Conservation (phyloP, 2,113 vertebrate species). For the Xiphias gladius region DNA sequence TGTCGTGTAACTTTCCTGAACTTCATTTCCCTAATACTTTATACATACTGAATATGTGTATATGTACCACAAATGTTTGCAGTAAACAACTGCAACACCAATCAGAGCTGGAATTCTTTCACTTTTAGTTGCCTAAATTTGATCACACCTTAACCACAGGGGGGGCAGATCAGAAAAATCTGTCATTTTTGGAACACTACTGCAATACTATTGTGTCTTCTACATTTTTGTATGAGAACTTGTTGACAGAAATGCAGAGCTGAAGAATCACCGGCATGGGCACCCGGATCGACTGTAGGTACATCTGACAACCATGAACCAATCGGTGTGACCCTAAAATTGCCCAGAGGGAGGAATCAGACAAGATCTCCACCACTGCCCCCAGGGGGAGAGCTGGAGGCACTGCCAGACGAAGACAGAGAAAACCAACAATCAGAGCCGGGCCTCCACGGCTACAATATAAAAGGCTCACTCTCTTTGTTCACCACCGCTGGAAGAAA, state of each 20-base stretch:
- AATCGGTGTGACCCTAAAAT: neutral
- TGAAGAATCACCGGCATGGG: neutral
- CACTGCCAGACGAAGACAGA: neutral
- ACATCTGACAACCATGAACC: neutral
- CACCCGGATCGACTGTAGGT: neutral
- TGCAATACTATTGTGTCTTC: neutral
- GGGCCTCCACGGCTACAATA: neutral
- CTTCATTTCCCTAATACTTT: too few relatives aligned
- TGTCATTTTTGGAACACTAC: too few relatives aligned
- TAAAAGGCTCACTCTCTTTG: constrained; percentile 4
- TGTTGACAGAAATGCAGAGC: neutral
- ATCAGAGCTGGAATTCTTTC: too few relatives aligned
- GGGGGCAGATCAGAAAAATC: neutral
- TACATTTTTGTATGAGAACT: neutral
- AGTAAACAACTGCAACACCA: too few relatives aligned
- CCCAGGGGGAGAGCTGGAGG: neutral
- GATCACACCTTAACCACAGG: too few relatives aligned
- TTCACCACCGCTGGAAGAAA: constrained; percentile 28
- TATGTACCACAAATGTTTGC: too few relatives aligned
- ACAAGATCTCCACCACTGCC: neutral
- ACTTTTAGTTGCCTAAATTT: too few relatives aligned
- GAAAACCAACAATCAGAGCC: constrained; percentile 22
- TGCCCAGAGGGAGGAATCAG: neutral
- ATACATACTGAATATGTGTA: too few relatives aligned
- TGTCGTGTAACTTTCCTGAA: too few relatives aligned